phyloP scores from a whole-genome alignment of 2,113 vertebrate genomes.

The Irena cyanogastra region DNA sequence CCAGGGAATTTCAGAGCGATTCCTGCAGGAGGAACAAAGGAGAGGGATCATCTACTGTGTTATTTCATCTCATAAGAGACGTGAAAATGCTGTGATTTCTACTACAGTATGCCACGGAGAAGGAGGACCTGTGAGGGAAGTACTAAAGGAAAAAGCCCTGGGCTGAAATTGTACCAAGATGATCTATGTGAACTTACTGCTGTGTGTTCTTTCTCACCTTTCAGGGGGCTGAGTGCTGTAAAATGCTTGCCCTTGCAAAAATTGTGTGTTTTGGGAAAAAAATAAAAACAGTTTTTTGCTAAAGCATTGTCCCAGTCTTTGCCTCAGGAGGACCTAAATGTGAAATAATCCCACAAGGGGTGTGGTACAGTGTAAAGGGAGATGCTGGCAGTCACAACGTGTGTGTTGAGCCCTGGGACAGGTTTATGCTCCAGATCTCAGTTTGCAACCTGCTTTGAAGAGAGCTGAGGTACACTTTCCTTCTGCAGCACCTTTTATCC shows the following conservation, averaged over 20 bases:
- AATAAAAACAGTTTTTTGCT: not conserved
- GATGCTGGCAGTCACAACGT: not conserved
- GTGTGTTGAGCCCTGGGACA: fast-evolving
- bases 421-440: not conserved
- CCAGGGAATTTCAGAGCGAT: not conserved
- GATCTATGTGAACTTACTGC: not conserved
- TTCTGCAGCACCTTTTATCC: not conserved
- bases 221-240: not conserved
- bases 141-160: not conserved
- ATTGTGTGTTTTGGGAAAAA: not conserved
- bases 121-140: not conserved
- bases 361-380: not conserved
- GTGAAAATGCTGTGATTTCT: not conserved
- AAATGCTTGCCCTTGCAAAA: not conserved
- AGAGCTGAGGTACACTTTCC: not conserved
- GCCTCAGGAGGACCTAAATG: not conserved
- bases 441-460: not conserved
- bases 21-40: not conserved
- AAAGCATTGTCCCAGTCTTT: not conserved
- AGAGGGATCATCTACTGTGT: not conserved
- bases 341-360: not conserved
- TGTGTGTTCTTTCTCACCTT: not conserved
- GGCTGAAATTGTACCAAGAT: not conserved
- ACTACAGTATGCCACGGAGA: not conserved
- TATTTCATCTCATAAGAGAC: not conserved